Conservation (phyloP, 2,888 invertebrate species). For the Sinelater perroti region DNA sequence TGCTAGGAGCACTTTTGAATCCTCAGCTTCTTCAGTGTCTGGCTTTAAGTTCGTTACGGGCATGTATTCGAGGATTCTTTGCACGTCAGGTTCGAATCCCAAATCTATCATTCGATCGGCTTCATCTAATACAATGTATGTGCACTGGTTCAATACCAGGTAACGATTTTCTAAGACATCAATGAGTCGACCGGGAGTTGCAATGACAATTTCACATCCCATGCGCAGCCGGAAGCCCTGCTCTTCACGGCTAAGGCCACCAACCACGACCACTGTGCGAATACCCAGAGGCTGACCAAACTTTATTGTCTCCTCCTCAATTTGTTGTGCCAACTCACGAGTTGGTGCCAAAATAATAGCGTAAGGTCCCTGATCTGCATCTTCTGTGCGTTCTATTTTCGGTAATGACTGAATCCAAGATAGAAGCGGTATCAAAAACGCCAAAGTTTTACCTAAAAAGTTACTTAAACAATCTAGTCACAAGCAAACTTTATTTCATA, state of each 20-base stretch:
- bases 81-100: constrained; percentile 99
- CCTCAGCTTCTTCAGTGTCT: constrained; percentile 97
- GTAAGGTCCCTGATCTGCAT: constrained; percentile 96
- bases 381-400: constrained; percentile 90
- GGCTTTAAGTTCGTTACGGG: constrained; percentile 98
- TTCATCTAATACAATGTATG: constrained; percentile 95
- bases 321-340: constrained; percentile 99
- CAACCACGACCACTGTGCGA: constrained; percentile 97
- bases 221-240: constrained; percentile 96
- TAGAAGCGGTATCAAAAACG: constrained; percentile 95
- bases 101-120: constrained; percentile 99
- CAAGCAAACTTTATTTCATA: neutral
- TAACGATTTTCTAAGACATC: constrained; percentile 99
- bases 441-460: constrained; percentile 91
- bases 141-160: constrained; percentile 95
- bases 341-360: constrained; percentile 99
- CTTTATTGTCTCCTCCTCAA: constrained; percentile 98
- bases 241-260: constrained; percentile 95
- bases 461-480: too few relatives aligned
- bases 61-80: constrained; percentile 97
- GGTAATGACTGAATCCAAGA: constrained; percentile 98
- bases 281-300: constrained; percentile 94
- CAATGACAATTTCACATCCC: constrained; percentile 99
- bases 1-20: constrained; percentile 78
- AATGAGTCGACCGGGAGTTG: constrained; percentile 98